These are phyloP conservation scores for Luidia sarsii DNA, from an alignment of 53 echinoderm and acorn worm genomes.

Conservation along the genomic window DNA sequence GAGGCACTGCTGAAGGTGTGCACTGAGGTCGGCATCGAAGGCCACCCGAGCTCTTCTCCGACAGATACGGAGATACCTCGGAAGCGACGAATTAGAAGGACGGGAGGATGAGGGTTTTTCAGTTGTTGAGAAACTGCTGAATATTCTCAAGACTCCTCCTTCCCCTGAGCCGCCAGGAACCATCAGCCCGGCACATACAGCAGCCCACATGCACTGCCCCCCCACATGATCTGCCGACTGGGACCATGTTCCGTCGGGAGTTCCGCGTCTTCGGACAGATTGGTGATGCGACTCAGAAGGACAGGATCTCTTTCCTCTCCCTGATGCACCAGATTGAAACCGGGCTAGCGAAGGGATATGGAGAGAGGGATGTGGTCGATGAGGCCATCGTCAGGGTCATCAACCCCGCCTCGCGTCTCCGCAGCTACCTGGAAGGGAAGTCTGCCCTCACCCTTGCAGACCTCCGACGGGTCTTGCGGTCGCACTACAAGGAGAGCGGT, in stretches of 20 bases:
- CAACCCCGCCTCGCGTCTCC: conserved; percentile 21
- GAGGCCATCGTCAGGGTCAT: conserved; percentile 46
- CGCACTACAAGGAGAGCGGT: conserved; percentile 61
- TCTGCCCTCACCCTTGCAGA: conserved; percentile 16
- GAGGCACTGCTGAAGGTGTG: neutral
- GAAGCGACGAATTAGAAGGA: neutral
- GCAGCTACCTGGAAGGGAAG: conserved; percentile 59
- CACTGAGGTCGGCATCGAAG: neutral
- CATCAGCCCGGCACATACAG: neutral
- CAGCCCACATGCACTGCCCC: neutral
- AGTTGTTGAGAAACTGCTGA: neutral
- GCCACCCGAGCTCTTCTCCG: neutral
- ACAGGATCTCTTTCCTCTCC: neutral
- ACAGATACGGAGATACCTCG: neutral
- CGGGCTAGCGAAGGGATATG: conserved; percentile 8
- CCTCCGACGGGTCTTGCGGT: conserved; percentile 32
- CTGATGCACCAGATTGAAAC: conserved; percentile 11
- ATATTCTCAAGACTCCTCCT: neutral
- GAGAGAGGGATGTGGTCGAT: conserved; percentile 3
- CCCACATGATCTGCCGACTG: neutral
- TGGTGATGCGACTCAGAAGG: neutral
- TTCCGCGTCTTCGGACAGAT: neutral
- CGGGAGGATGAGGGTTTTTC: neutral
- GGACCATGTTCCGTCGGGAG: neutral
- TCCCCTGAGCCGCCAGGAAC: neutral